Base-by-base conservation (phyloP, 2,797 vertebrate genomes). In the Molossus alvarezi region DNA sequence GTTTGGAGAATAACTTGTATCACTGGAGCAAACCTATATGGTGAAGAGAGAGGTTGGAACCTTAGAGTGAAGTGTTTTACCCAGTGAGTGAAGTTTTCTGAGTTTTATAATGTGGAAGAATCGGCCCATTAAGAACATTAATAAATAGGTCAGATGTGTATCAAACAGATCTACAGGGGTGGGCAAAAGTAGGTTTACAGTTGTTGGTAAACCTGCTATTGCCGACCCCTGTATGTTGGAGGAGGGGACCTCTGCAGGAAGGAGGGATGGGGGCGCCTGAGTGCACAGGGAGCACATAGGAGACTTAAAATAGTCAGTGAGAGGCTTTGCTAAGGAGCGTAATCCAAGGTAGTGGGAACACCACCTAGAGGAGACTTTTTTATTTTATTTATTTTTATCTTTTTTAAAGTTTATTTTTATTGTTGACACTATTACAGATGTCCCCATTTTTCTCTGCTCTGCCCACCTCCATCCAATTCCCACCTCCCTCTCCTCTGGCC, bases 31-130 rank as follows among this genome's bases (percentile, higher is more conserved):
- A 62, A 48, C 4, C 1, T n/a, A 3, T 80, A 4, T 45, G 45
- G 13, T 37, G 4, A 72, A 72, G 33, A 71, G 33, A 65, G 48
- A 33, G 6, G 8, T 76, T 67, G 73, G 89, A 72, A 62, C 18
- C 8, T 57, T 83, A 6, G 9, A 4, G 51, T 91, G 48, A 89
- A 60, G 62, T 84, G 65, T 45, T 92, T 86, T 57, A 1, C 51
- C 15, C 82, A 90, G 58, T n/a, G 67, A 91, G 27, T 88, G 86
- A 79, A 60, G 37, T 57, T 83, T 23, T 60, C 37, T 93, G 37
- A 53, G 85, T 92, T 95, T 83, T 91, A n/a, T 53, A 13, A 27
- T 65, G 21, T 83, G 79, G 62, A 51, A 80, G 37, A 79, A 67
- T 27, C 71, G 60, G 55, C 58, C 71, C 37, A 17, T 48, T 18